These are phyloP conservation scores for Bos indicus DNA, from an alignment of 2,113 vertebrate genomes.

Conservation along the genomic window DNA sequence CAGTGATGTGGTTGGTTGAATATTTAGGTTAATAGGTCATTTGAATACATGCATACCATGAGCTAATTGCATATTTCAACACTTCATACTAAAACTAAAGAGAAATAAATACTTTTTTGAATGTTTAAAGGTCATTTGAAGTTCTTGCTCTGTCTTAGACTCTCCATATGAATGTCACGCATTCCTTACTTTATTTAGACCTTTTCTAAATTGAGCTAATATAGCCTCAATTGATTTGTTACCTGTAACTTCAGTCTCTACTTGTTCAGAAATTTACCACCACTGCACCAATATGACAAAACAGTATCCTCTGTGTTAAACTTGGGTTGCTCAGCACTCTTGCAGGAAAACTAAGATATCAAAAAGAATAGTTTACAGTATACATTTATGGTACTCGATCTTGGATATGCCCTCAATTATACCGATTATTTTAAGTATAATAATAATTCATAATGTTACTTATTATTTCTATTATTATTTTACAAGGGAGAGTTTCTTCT, in stretches of 20 bases:
- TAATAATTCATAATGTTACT: background rate
- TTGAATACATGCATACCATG: background rate
- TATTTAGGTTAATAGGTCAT: conserved; percentile 30
- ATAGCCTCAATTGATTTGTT: background rate
- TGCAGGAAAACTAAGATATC: background rate
- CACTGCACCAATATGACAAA: background rate
- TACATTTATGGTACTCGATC: background rate
- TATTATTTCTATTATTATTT: background rate
- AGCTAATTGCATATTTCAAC: conserved; percentile 22
- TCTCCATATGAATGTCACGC: background rate
- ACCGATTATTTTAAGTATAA: background rate
- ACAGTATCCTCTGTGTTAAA: background rate
- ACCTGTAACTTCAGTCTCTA: background rate
- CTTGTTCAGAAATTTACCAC: background rate
- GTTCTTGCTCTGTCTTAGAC: background rate
- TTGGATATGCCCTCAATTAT: background rate
- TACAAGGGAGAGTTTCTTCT: background rate
- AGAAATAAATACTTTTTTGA: background rate
- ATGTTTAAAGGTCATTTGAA: background rate
- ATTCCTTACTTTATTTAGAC: background rate
- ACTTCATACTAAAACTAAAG: background rate
- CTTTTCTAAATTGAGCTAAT: background rate
- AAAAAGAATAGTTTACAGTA: background rate
- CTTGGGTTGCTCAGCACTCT: background rate
- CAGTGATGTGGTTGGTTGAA: conserved; percentile 24